Evolutionary conservation across 2,113 vertebrate genomes (phyloP).

Genomic region (Onychostruthus taczanowskii): DNA sequence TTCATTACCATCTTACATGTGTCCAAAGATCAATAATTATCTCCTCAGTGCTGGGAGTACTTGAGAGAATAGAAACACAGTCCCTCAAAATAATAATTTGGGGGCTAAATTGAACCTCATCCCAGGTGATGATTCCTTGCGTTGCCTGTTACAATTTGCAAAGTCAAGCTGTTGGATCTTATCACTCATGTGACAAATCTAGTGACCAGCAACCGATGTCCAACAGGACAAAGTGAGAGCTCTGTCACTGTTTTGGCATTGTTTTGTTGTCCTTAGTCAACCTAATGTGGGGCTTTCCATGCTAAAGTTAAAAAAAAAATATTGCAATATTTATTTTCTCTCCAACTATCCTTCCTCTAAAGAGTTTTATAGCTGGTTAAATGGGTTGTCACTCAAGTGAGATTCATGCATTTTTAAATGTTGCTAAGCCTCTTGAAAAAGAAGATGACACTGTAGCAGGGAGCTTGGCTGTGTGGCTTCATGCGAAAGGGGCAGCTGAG

Average conservation of each 20-base stretch:
- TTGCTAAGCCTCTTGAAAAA: background rate
- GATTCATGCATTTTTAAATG: background rate
- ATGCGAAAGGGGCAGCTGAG: background rate
- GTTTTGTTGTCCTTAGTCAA: background rate
- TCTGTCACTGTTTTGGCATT: background rate
- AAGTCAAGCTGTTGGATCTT: background rate
- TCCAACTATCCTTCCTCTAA: background rate
- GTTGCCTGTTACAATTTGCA: background rate
- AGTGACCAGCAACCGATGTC: rapidly evolving
- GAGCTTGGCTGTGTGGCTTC: background rate
- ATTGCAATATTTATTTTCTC: background rate
- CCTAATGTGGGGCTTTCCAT: background rate
- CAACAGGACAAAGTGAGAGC: background rate
- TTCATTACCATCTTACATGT: rapidly evolving
- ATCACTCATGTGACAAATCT: background rate
- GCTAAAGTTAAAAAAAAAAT: background rate
- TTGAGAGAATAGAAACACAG: background rate
- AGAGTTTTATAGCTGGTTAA: background rate
- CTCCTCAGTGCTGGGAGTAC: background rate
- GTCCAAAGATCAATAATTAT: rapidly evolving
- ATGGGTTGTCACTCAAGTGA: background rate
- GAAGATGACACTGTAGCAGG: background rate
- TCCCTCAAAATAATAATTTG: background rate
- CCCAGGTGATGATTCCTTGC: background rate
- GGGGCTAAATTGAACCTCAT: background rate